These are phyloP conservation scores for Coenonympha glycerion DNA, from an alignment of 2,888 invertebrate species.

Conservation along the genomic window DNA sequence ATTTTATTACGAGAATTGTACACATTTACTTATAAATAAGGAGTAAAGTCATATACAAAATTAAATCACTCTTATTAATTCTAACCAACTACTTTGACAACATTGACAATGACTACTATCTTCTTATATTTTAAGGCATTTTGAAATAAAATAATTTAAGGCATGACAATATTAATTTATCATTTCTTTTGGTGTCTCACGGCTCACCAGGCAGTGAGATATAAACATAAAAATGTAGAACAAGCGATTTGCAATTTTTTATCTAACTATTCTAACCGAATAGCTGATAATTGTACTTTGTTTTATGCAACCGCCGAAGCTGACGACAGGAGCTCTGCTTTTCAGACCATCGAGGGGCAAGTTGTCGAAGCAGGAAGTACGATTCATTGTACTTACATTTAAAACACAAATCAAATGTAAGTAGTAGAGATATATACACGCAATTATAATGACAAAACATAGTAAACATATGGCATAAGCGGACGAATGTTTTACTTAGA, in stretches of 20 bases:
- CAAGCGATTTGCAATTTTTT: neutral
- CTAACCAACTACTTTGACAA: neutral
- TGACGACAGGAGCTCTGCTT: slow-evolving; percentile 70
- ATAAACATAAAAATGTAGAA: slow-evolving; percentile 1
- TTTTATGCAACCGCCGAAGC: slow-evolving; percentile 46
- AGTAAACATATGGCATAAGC: no score
- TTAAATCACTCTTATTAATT: neutral
- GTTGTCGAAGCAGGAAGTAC: slow-evolving; percentile 46
- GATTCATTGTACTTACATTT: slow-evolving; percentile 23
- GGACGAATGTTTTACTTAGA: no score
- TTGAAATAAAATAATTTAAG: no score
- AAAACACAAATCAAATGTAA: slow-evolving; percentile 23
- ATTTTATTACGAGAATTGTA: neutral
- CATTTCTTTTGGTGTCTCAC: slow-evolving; percentile 12
- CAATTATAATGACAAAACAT: no score
- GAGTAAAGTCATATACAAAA: neutral
- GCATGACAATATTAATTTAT: no score
- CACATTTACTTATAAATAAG: neutral
- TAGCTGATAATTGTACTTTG: neutral
- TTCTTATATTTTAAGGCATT: no score
- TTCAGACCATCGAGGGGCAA: slow-evolving; percentile 66
- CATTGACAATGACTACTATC: neutral
- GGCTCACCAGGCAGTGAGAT: slow-evolving; percentile 27
- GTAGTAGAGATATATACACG: no score
- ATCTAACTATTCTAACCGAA: slow-evolving; percentile 28